Conservation (phyloP, 2,888 invertebrate species). For the Spodoptera littoralis region DNA sequence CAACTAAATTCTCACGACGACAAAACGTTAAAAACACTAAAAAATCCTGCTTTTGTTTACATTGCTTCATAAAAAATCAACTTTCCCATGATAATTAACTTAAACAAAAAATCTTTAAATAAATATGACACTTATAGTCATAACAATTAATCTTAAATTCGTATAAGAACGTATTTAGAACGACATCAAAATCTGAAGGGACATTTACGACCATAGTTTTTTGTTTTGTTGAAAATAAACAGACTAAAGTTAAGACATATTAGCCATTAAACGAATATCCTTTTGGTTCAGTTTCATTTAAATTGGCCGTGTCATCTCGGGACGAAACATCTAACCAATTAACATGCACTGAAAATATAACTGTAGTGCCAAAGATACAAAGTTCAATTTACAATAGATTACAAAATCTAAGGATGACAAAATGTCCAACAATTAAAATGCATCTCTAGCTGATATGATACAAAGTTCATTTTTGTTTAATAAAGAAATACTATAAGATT, state of each 20-base stretch:
- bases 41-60: background rate
- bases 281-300: conserved; percentile 69
- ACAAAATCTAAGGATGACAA: conserved; percentile 46
- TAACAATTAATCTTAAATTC: conserved; percentile 41
- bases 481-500: conserved; percentile 70
- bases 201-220: conserved; percentile 53
- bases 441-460: conserved; percentile 50
- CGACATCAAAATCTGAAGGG: conserved; percentile 47
- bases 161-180: conserved; percentile 21
- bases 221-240: conserved; percentile 75
- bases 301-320: conserved; percentile 78
- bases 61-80: conserved; percentile 3
- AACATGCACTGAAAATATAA: conserved; percentile 23
- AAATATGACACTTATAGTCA: conserved; percentile 32
- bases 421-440: conserved; percentile 32
- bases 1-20: too few species aligned
- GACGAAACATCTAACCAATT: conserved; percentile 54
- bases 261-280: conserved; percentile 71
- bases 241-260: conserved; percentile 58
- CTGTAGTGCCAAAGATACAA: conserved; percentile 46
- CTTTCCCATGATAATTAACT: conserved; percentile 51
- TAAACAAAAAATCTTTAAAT: conserved; percentile 2
- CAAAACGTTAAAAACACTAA: too few species aligned
- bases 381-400: conserved; percentile 1
- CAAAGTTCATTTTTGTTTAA: conserved; percentile 24